phyloP scores from a whole-genome alignment of 2,797 vertebrate genomes.

The Bradypus variegatus region DNA sequence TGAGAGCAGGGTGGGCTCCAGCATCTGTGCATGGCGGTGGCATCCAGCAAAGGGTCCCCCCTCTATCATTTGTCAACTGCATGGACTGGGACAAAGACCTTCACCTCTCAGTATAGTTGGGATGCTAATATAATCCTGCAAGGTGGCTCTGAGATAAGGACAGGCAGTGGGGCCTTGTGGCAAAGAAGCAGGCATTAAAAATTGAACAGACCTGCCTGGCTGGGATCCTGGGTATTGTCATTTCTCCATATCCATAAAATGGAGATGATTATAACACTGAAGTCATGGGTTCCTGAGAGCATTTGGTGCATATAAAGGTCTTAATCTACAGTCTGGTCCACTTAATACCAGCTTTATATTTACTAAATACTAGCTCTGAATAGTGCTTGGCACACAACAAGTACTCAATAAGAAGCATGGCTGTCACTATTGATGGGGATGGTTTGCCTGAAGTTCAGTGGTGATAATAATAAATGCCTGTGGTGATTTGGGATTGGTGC shows the following conservation, averaged over 20 bases:
- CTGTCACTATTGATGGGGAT: neutral
- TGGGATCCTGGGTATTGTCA: neutral
- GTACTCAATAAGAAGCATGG: neutral
- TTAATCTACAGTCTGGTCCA: neutral
- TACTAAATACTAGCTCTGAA: neutral
- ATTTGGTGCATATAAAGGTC: fast-evolving
- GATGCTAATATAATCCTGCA: neutral
- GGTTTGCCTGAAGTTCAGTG: neutral
- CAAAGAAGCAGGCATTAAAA: neutral
- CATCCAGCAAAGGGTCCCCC: fast-evolving
- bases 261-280: neutral
- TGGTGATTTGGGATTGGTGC: neutral
- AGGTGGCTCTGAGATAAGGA: neutral
- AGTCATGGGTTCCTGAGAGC: neutral
- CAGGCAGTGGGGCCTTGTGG: neutral
- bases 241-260: neutral
- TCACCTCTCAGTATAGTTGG: neutral
- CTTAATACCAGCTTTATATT: no score
- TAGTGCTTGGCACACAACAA: neutral
- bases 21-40: neutral
- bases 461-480: neutral
- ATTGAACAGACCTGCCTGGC: neutral
- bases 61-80: neutral
- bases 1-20: neutral
- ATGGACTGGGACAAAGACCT: neutral